A percentile compares a stretch with the other conserved stretches of the same genome.
phyloP scores from a whole-genome alignment of 2,888 invertebrate genomes.

The Lampropteryx suffumata region DNA sequence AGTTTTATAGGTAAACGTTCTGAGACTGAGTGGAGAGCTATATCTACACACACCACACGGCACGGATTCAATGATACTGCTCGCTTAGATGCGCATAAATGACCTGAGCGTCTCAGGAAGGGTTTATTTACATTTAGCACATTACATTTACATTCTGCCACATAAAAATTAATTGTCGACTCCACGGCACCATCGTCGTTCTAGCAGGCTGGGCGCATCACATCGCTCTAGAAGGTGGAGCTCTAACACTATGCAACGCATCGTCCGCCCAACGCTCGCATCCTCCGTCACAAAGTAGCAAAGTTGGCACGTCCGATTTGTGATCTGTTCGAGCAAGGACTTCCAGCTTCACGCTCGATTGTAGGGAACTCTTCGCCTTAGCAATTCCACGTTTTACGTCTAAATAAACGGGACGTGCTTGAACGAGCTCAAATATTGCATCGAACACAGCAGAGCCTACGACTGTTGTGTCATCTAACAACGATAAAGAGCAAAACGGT shows the following conservation, averaged over 20 bases:
- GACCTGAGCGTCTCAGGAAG: constrained; percentile 1
- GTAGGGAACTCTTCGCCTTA: constrained; percentile 31
- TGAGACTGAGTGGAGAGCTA: neutral
- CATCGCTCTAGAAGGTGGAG: too few relatives aligned
- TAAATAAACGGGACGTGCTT: constrained; percentile 35
- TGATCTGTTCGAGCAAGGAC: constrained; percentile 32
- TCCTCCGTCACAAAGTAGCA: constrained; percentile 17
- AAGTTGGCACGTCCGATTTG: constrained; percentile 32
- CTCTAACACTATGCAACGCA: neutral
- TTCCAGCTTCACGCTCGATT: constrained; percentile 37
- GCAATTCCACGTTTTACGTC: constrained; percentile 33
- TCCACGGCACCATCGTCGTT: too few relatives aligned
- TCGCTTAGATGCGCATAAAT: constrained; percentile 10
- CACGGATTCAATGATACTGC: too few relatives aligned
- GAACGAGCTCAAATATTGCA: constrained; percentile 32
- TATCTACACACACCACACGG: too few relatives aligned
- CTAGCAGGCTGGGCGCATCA: too few relatives aligned
- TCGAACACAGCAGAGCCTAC: constrained; percentile 3
- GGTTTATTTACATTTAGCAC: constrained; percentile 21
- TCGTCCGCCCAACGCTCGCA: constrained; percentile 19
- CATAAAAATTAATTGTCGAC: too few relatives aligned
- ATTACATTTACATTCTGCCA: too few relatives aligned
- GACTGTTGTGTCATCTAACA: constrained; percentile 1
- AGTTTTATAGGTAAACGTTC: constrained; percentile 18
- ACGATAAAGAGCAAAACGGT: too few relatives aligned